Evolutionary conservation across 2,888 invertebrate species (phyloP).

Genomic region (Polyommatus icarus): DNA sequence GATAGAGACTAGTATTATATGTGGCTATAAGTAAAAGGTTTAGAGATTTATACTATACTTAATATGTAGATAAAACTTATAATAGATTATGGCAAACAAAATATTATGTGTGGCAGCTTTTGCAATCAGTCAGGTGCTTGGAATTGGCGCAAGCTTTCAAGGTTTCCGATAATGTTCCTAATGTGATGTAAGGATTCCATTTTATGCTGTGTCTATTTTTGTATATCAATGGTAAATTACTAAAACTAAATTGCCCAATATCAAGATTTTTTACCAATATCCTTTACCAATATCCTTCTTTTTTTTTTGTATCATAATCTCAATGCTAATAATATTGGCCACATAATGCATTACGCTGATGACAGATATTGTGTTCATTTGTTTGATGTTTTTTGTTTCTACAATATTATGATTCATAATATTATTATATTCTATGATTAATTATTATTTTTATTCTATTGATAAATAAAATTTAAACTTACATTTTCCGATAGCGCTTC

Average conservation of each 20-base stretch:
- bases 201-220: not conserved
- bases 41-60: no score
- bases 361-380: not conserved
- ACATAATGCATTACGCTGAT: not conserved
- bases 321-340: not conserved
- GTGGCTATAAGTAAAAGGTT: no score
- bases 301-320: not conserved
- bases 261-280: not conserved
- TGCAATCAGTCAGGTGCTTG: not conserved
- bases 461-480: constrained; percentile 48
- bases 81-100: not conserved
- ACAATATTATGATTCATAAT: no score
- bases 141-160: not conserved
- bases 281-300: not conserved
- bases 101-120: not conserved
- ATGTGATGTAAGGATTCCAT: not conserved
- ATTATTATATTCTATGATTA: no score
- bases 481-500: constrained; percentile 72
- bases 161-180: not conserved
- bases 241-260: no score
- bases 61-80: no score
- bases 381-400: not conserved
- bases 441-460: not conserved
- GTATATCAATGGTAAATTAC: not conserved
- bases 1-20: no score